Evolutionary conservation across 2,113 vertebrate species (phyloP), one percentile per base, ranked within the genome.

Genomic region (Zootoca vivipara): DNA sequence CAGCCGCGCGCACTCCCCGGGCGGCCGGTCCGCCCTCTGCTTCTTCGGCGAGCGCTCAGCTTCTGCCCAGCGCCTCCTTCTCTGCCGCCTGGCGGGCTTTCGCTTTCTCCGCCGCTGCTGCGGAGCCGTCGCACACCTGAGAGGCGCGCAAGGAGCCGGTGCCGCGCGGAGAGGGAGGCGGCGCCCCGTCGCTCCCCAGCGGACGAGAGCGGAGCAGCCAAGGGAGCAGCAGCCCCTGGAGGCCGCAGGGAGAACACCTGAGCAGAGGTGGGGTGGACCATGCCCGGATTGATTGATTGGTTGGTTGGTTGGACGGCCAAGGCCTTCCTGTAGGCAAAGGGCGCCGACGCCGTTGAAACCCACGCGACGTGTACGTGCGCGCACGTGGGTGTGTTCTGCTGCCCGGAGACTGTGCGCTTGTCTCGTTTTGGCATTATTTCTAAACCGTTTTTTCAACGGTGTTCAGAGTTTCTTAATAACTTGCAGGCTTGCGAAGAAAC

Each of bases 31-130:
- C 90, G 62, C 4, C 18, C 35, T 77, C 73, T 0, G 74, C 87
- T 86, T 89, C 87, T 89, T 88, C 90, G 80, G 85, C 73, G 85
- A 86, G 90, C 56, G 1, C 74, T 26, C 7, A 30, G 80, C 89
- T 93, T 93, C 91, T 90, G 67, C 85, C 93, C 90, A 33, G 3
- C 3, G 58, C 38, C 40, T 10, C 56, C 35, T 3, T 8, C 46
- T 15, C 52, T 20, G 46, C 69, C 78, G 89, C 83, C 90, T 90
- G 75, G 12, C 30, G 4, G 65, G 91, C 93, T 95, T 96, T 96
- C 95, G 42, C 94, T 96, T 96, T 95, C 92, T 38, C 78, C 91
- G 58, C 84, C 83, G 91, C 12, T 20, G 18, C 20, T 30, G 4
- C 12, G 1, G 20, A 2, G 82, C 78, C 20, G 2, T 77, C 3